Evolutionary conservation across 2,797 vertebrate species (phyloP).

Genomic region (Danio albolineatus): DNA sequence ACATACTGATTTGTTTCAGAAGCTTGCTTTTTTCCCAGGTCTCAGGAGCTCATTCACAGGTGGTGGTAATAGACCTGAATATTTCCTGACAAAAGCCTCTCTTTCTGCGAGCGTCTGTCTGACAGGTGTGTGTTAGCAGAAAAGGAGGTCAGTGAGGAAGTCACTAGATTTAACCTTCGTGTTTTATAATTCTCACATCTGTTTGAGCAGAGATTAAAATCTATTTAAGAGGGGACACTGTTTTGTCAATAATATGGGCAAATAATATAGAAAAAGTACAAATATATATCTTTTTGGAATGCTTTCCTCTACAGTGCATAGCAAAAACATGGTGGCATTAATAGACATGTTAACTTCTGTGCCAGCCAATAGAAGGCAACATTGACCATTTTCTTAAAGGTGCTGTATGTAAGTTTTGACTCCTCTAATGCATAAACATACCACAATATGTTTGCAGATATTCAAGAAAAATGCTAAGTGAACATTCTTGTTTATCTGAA

Average conservation of each 20-base stretch:
- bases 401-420: too few relatives aligned
- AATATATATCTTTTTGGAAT: too few relatives aligned
- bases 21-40: conserved; percentile 58
- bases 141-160: conserved; percentile 59
- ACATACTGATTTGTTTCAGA: conserved; percentile 61
- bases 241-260: neutral
- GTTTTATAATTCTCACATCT: conserved; percentile 38
- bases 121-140: conserved; percentile 58
- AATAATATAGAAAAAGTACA: too few relatives aligned
- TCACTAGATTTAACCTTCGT: conserved; percentile 56
- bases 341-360: neutral
- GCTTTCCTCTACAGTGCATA: too few relatives aligned
- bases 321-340: too few relatives aligned
- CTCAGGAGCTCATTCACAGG: conserved; percentile 68
- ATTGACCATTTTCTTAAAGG: too few relatives aligned
- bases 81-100: conserved; percentile 67
- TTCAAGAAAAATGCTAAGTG: too few relatives aligned
- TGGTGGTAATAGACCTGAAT: conserved; percentile 67
- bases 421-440: too few relatives aligned
- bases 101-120: conserved; percentile 50
- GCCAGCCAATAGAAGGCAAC: neutral
- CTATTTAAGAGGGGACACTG: neutral
- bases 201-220: conserved; percentile 6
- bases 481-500: too few relatives aligned
- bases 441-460: too few relatives aligned